Evolutionary conservation across 2,797 vertebrate species (phyloP), one percentile per base, ranked within the genome.

Genomic region (Phyllotis vaccarum): DNA sequence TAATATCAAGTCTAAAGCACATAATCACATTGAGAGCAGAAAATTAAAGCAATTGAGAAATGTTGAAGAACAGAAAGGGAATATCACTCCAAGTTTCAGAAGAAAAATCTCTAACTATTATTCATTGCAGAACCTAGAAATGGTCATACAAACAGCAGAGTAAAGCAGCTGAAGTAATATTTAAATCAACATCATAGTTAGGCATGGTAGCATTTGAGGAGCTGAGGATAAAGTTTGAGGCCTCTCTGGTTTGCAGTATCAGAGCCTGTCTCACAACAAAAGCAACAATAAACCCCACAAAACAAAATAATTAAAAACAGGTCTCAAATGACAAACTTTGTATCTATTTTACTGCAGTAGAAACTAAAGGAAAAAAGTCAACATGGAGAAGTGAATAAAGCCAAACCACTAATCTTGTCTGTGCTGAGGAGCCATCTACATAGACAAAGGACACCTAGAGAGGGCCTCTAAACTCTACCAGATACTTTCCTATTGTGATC

Each of bases 101-200:
- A 74, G 40, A 43, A 90, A 80, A 75, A 6, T 13, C 62, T 75
- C 74, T 90, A 16, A 86, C n/a, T n/a, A 93, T 74, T 4, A 5
- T 60, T 88, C 62, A 89, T 34, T 85, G 58, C 6, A 86, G 49
- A 21, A 68, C 93, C 82, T 31, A 90, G 78, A 93, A 70, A 72
- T 66, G 52, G 40, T 60, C 34, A 90, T 52, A 56, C 75, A 93
- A 86, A 90, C 34, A 1, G 92, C 40, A 29, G 31, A 66, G 58
- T 90, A 80, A 43, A 74, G 29, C 43, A 37, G 83, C 9, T 72
- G 40, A 72, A 72, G 49, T 60, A 80, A 54, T 54, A 93, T 37
- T 49, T 49, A 89, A 89, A 76, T 14, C 27, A 76, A 68, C 43
- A 66, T 12, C 52, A 54, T 29, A 86, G 21, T 22, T 86, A 52